These are phyloP conservation scores for Mantis religiosa DNA, from an alignment of 2,888 invertebrate genomes.

Conservation along the genomic window DNA sequence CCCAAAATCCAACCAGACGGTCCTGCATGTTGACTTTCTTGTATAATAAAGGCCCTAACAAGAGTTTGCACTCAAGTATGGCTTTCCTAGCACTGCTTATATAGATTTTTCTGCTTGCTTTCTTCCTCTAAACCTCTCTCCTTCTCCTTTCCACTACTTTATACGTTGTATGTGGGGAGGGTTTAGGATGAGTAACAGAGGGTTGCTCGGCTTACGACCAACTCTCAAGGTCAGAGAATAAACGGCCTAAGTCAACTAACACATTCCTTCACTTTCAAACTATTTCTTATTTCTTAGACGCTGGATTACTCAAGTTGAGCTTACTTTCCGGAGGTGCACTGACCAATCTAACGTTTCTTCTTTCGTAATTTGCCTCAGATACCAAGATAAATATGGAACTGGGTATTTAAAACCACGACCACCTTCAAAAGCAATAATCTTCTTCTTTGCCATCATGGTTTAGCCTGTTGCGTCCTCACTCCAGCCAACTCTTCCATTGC, in stretches of 20 bases:
- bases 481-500: no score
- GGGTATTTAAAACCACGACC: no score
- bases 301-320: no score
- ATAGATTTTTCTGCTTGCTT: conserved; percentile 12
- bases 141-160: background rate
- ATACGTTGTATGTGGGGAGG: background rate
- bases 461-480: no score
- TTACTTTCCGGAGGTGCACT: no score
- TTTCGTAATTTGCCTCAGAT: no score
- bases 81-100: background rate
- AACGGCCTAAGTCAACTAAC: background rate
- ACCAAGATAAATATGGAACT: no score
- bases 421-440: no score
- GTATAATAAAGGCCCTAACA: conserved; percentile 28
- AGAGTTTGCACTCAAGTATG: conserved; percentile 28
- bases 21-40: background rate
- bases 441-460: no score
- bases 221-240: background rate
- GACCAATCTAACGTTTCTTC: no score
- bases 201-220: background rate
- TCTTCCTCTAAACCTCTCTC: background rate
- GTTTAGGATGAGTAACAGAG: background rate
- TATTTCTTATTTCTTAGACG: background rate
- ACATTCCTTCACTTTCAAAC: background rate
- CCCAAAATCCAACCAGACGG: background rate